phyloP scores from a whole-genome alignment of 2,888 invertebrate genomes.

The Nemapogon koenigi region DNA sequence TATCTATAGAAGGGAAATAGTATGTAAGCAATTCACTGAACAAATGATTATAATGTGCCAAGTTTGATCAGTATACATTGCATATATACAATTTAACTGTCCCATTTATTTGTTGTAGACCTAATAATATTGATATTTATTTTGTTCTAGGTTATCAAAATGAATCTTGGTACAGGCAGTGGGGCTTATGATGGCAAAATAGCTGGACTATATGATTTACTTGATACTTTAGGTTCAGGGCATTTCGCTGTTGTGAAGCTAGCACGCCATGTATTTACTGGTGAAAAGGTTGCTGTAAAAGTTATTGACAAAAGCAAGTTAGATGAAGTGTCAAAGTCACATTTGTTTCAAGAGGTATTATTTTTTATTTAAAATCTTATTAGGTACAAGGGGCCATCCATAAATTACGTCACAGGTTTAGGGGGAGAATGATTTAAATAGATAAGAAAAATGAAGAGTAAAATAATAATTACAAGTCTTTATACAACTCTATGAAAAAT shows the following conservation, averaged over 20 bases:
- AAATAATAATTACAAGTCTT: not conserved
- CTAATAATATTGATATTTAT: no score
- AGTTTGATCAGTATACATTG: no score
- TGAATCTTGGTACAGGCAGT: slow-evolving; percentile 41
- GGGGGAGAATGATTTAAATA: no score
- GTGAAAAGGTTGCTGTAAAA: slow-evolving; percentile 97
- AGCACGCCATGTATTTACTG: slow-evolving; percentile 98
- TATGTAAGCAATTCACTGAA: no score
- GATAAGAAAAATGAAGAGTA: not conserved
- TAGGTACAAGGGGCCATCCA: no score
- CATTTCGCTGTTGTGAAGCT: slow-evolving; percentile 99
- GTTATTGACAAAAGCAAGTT: slow-evolving; percentile 98
- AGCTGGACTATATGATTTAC: slow-evolving; percentile 96
- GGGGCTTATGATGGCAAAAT: slow-evolving; percentile 84
- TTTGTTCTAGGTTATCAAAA: slow-evolving; percentile 21
- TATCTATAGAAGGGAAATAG: no score
- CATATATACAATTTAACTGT: no score
- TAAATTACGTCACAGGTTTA: no score
- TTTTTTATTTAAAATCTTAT: not conserved
- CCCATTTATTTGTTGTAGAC: no score
- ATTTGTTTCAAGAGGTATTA: slow-evolving; percentile 92
- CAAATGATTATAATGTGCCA: no score
- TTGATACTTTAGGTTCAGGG: slow-evolving; percentile 96
- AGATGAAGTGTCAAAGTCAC: slow-evolving; percentile 93
- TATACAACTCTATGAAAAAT: not conserved